A percentile compares a stretch with the other conserved stretches of the same genome.
Conservation (phyloP, 2,113 vertebrate species). For the Amphilophus citrinellus region DNA sequence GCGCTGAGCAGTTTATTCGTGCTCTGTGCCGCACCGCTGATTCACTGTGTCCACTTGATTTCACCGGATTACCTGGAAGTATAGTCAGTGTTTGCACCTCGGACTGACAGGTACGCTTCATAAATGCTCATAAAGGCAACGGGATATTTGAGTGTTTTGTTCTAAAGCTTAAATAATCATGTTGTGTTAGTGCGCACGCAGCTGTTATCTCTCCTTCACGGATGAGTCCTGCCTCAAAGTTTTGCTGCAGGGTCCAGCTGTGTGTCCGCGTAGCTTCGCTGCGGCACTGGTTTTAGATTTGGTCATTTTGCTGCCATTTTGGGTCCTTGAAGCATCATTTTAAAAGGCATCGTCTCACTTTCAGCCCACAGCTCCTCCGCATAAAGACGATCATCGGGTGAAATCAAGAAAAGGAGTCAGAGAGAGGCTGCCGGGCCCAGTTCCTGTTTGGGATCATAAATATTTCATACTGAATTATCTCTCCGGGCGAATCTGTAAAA, state of each 20-base stretch:
- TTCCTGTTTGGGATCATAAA: background rate
- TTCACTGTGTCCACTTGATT: background rate
- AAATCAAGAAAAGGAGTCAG: background rate
- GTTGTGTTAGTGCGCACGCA: background rate
- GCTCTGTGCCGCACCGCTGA: conserved; percentile 33
- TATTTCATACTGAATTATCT: background rate
- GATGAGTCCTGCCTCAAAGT: conserved; percentile 39
- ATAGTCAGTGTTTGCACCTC: background rate
- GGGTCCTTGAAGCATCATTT: background rate
- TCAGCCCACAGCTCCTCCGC: background rate
- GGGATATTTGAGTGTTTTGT: background rate
- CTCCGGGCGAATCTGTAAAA: conserved; percentile 24
- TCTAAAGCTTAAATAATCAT: background rate
- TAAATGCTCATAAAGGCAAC: no score
- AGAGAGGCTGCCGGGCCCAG: background rate
- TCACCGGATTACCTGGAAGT: background rate
- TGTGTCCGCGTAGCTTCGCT: background rate
- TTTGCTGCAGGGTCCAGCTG: background rate
- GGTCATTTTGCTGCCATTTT: background rate
- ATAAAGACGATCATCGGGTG: background rate
- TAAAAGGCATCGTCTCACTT: background rate
- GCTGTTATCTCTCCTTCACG: background rate
- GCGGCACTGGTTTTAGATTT: background rate
- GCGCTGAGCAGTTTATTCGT: conserved; percentile 36
- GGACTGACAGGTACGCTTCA: conserved; percentile 15